Percentiles rank a stretch among this genome's conserved stretches.
These are phyloP conservation scores for Typhlichthys subterraneus DNA, from an alignment of 2,797 vertebrate species.

Conservation along the genomic window DNA sequence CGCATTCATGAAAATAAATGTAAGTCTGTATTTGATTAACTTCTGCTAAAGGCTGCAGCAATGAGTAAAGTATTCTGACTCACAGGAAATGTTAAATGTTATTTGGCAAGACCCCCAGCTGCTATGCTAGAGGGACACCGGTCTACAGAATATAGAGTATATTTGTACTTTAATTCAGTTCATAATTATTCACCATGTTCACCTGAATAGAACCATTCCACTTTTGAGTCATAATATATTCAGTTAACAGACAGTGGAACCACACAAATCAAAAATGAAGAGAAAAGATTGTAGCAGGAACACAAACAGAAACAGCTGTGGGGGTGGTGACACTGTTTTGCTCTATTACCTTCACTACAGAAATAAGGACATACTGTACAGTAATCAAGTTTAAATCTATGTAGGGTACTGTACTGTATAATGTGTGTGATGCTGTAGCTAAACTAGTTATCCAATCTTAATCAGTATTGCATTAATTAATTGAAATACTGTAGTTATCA, in stretches of 20 bases:
- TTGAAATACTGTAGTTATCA: conserved; percentile 16
- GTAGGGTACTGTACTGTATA: conserved; percentile 26
- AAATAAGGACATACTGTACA: conserved; percentile 4
- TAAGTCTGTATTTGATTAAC: conserved; percentile 2
- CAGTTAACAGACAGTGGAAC: conserved; percentile 48
- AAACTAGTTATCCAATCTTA: conserved; percentile 30
- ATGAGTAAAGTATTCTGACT: conserved; percentile 52
- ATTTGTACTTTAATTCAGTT: conserved; percentile 18
- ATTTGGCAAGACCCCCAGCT: conserved; percentile 62
- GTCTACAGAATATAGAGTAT: conserved; percentile 15
- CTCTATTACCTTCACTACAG: conserved; percentile 40
- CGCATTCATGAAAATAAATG: conserved; percentile 28
- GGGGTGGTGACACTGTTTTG: conserved; percentile 42
- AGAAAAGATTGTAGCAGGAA: conserved; percentile 62
- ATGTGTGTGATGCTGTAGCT: conserved; percentile 22
- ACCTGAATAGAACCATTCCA: conserved; percentile 56
- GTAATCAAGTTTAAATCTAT: conserved; percentile 37
- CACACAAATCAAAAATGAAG: conserved; percentile 57
- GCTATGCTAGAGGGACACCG: conserved; percentile 58
- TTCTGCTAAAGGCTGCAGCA: conserved; percentile 27
- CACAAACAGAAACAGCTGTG: conserved; percentile 60
- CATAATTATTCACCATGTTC: conserved; percentile 67
- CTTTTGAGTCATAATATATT: conserved; percentile 57
- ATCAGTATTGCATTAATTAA: conserved; percentile 27
- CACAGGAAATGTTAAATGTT: conserved; percentile 42